phyloP scores from a whole-genome alignment of 1,140 invertebrate species.

The Sitobion miscanthi region DNA sequence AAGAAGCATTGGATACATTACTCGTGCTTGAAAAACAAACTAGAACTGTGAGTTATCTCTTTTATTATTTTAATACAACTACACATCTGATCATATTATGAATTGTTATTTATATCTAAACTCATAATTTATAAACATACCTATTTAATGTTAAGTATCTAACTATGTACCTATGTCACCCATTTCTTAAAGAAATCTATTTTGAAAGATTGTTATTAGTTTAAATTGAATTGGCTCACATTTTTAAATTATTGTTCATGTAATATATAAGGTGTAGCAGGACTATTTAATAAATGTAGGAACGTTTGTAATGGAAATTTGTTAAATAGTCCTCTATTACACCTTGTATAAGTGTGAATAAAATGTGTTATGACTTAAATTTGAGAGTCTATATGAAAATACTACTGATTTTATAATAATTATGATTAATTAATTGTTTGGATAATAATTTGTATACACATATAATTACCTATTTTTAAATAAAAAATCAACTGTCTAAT shows the following conservation, averaged over 20 bases:
- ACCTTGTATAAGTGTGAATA: too few species aligned
- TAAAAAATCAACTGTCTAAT: not conserved
- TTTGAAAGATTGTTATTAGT: not conserved
- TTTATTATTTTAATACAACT: not conserved
- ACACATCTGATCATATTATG: not conserved
- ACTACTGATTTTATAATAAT: not conserved
- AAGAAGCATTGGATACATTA: conserved; percentile 91
- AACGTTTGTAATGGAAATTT: too few species aligned
- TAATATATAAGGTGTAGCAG: too few species aligned
- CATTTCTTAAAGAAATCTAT: not conserved
- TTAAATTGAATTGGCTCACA: not conserved
- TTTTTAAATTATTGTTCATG: not conserved
- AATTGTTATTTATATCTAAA: not conserved
- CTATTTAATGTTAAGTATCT: not conserved
- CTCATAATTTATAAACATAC: not conserved
- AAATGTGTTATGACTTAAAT: not conserved
- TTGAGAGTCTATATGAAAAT: not conserved
- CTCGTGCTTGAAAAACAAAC: conserved; percentile 95
- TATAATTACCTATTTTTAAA: not conserved
- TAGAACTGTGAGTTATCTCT: conserved; percentile 75
- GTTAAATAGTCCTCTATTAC: too few species aligned
- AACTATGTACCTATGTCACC: not conserved
- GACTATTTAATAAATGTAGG: too few species aligned
- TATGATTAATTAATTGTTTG: not conserved
- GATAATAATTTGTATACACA: not conserved